These are phyloP conservation scores for Poecile atricapillus DNA, from an alignment of 2,113 vertebrate genomes.

Conservation along the genomic window DNA sequence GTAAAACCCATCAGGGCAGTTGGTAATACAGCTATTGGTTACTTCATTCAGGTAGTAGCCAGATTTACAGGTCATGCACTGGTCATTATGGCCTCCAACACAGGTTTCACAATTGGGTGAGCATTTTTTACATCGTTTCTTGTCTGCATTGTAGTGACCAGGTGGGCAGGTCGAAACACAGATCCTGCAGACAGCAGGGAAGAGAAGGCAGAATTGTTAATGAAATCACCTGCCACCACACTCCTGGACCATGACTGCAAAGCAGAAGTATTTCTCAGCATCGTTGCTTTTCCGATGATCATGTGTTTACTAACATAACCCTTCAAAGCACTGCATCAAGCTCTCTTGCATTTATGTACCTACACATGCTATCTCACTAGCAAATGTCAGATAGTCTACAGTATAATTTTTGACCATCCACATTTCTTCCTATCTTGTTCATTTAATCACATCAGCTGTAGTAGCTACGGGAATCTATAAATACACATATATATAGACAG, in stretches of 20 bases:
- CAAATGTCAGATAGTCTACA: not conserved
- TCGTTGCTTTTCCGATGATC: not conserved
- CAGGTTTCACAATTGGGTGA: slow-evolving; percentile 90
- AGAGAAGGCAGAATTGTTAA: slow-evolving; percentile 33
- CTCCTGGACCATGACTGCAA: slow-evolving; percentile 32
- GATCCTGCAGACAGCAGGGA: slow-evolving; percentile 75
- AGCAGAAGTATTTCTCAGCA: slow-evolving; percentile 2
- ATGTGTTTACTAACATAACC: not conserved
- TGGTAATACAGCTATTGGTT: slow-evolving; percentile 82
- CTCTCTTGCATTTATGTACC: not conserved
- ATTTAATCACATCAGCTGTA: not conserved
- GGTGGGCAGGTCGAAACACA: slow-evolving; percentile 93
- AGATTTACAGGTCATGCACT: slow-evolving; percentile 89
- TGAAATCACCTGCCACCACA: slow-evolving; percentile 33
- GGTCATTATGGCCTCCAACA: slow-evolving; percentile 88
- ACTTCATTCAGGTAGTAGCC: slow-evolving; percentile 91
- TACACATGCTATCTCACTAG: not conserved
- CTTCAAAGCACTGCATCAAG: not conserved
- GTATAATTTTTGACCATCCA: not conserved
- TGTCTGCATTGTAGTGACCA: slow-evolving; percentile 92
- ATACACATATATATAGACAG: not conserved
- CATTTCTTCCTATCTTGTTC: not conserved
- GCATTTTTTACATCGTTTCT: slow-evolving; percentile 96
- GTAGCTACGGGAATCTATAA: not conserved
- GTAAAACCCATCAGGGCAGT: slow-evolving; percentile 87